These are phyloP conservation scores for Arrhamphus sclerolepis DNA, from an alignment of 2,797 vertebrate species.

Conservation along the genomic window DNA sequence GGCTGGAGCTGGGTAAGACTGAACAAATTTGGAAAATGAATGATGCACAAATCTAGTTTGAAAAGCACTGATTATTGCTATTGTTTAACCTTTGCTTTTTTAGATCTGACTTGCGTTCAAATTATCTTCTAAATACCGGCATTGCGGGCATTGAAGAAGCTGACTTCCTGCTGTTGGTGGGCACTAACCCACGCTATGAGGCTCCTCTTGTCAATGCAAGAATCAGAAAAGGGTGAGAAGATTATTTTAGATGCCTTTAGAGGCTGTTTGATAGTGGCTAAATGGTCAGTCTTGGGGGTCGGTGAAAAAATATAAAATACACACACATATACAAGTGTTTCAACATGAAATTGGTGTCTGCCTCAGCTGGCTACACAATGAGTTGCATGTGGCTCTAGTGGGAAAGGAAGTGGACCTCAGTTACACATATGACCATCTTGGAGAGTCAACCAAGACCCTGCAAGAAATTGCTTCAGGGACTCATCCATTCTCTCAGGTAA, in stretches of 20 bases:
- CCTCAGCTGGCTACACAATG: slow-evolving; percentile 92
- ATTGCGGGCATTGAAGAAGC: slow-evolving; percentile 90
- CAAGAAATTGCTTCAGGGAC: slow-evolving; percentile 84
- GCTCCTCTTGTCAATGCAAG: slow-evolving; percentile 90
- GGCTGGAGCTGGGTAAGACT: slow-evolving; percentile 62
- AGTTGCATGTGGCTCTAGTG: slow-evolving; percentile 87
- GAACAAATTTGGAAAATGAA: not conserved
- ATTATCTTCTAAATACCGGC: slow-evolving; percentile 89
- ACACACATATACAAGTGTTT: not conserved
- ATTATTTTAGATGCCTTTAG: not conserved
- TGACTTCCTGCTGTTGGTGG: slow-evolving; percentile 87
- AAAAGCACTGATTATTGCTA: not conserved
- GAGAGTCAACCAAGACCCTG: slow-evolving; percentile 86
- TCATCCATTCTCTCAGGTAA: slow-evolving; percentile 86
- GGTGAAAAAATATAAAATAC: not conserved
- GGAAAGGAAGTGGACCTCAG: slow-evolving; percentile 88
- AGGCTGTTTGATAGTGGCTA: not conserved
- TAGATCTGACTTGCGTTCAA: slow-evolving; percentile 90
- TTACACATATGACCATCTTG: slow-evolving; percentile 88
- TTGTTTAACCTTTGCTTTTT: slow-evolving; percentile 17
- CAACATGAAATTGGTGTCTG: slow-evolving; percentile 8
- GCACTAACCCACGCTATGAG: slow-evolving; percentile 91
- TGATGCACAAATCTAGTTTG: not conserved
- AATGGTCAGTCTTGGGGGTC: not conserved
- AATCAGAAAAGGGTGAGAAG: slow-evolving; percentile 85